A percentile compares a stretch with the other conserved stretches of the same genome.
phyloP scores from a whole-genome alignment of 1,140 invertebrate genomes.

The Acyrthosiphon pisum region DNA sequence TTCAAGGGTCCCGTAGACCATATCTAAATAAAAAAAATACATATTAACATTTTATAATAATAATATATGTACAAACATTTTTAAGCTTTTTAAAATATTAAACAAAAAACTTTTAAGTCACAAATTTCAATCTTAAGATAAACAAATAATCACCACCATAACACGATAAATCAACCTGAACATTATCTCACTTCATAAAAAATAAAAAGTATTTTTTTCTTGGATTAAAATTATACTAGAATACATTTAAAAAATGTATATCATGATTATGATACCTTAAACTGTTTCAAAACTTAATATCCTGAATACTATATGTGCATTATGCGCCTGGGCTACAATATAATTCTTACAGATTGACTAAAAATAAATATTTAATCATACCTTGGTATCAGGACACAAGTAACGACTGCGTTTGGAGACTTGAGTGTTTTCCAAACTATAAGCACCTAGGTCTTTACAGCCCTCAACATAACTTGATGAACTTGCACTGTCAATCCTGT shows the following conservation, averaged over 20 bases:
- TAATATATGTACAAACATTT: not conserved
- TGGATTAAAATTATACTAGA: not conserved
- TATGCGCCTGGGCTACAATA: not conserved
- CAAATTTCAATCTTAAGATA: not conserved
- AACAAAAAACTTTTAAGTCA: not conserved
- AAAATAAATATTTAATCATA: not conserved
- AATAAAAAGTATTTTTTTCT: too few relatives aligned
- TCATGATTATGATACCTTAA: not conserved
- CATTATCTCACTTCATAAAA: too few relatives aligned
- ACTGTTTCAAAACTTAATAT: not conserved
- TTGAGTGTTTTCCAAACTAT: not conserved
- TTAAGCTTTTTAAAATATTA: not conserved
- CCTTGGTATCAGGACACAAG: not conserved
- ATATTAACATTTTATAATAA: not conserved
- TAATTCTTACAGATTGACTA: not conserved
- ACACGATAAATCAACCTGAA: too few relatives aligned
- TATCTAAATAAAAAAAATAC: not conserved
- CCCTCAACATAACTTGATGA: not conserved
- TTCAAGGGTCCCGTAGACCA: slow-evolving; percentile 36
- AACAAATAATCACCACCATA: not conserved
- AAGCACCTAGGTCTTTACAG: slow-evolving; percentile 25
- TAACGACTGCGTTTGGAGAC: slow-evolving; percentile 34
- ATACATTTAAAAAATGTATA: not conserved
- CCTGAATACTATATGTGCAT: too few relatives aligned
- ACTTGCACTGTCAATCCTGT: not conserved